Evolutionary conservation across 2,888 invertebrate species (phyloP), one percentile per base, ranked within the genome.

Genomic region (Morinoia aosen): DNA sequence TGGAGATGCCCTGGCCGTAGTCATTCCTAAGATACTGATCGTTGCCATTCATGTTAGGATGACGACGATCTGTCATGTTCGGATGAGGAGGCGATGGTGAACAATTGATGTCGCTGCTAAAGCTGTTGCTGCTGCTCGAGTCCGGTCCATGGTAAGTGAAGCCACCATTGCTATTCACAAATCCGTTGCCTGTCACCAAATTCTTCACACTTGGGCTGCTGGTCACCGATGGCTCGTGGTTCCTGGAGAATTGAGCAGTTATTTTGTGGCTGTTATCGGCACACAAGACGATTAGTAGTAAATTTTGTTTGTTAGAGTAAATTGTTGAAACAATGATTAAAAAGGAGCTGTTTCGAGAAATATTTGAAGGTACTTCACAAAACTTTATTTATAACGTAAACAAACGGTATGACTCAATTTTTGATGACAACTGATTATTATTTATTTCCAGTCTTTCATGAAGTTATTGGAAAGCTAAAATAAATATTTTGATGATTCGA

Each of bases 101-200:
- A 33, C 56, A 57, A 33, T 93, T 93, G 10, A 93, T 93, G 57
- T 93, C 93, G 57, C 93, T 93, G 57, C 93, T 93, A 57, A 93
- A 93, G 93, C 93, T 93, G 58, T 93, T 93, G 58, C 93, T 93
- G 93, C 93, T 93, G 93, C 93, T 93, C 25, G 93, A 93, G 40
- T 93, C 93, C 56, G 56, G 93, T 25, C 93, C 93, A 33, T 57
- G 93, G 58, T 93, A 93, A 57, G 93, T 57, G 57, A 57, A 57
- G 33, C 56, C 12, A 33, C 57, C 57, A 93, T 33, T 93, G 48
- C 48, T 58, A 33, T 93, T 93, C 58, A 93, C 12, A 19, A 93
- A 93, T 93, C 93, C 93, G 57, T 57, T 93, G 25, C 57, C 57
- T 19, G 93, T 93, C 19, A 93, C 93, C 33, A 93, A 48, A 93